These are phyloP conservation scores for Galaxea fascicularis DNA, from an alignment of 92 coral and sea anemone genomes.

Conservation along the genomic window DNA sequence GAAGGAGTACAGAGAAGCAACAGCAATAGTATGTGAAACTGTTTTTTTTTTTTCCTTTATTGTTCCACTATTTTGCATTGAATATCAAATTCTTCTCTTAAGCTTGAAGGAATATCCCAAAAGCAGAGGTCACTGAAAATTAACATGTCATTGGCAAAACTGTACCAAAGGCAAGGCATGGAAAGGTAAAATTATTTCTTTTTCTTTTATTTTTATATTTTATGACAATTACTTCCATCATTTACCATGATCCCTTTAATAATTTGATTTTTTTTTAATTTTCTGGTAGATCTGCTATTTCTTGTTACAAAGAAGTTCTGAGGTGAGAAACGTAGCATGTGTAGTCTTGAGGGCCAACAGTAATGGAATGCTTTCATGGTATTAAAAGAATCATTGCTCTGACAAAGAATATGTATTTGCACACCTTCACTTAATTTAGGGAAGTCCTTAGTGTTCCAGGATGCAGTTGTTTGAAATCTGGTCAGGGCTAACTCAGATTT, in stretches of 20 bases:
- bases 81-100: neutral
- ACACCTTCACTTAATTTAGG: too few species aligned
- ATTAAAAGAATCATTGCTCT: too few species aligned
- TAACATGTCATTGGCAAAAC: conserved; percentile 92
- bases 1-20: conserved; percentile 91
- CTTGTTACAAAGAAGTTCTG: conserved; percentile 97
- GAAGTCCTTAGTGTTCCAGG: too few species aligned
- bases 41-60: neutral
- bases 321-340: conserved; percentile 65
- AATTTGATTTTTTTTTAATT: neutral
- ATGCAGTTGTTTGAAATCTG: too few species aligned
- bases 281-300: conserved; percentile 86
- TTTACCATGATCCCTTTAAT: neutral
- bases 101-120: conserved; percentile 99
- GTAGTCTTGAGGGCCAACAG: too few species aligned
- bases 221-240: neutral
- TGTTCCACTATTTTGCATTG: neutral
- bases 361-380: neutral
- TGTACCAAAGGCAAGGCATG: conserved; percentile 92
- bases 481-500: too few species aligned
- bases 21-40: conserved; percentile 74
- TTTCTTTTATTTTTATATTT: too few species aligned
- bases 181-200: conserved; percentile 73
- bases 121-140: conserved; percentile 94
- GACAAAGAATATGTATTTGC: too few species aligned